Base-by-base conservation (phyloP, 2,888 invertebrate species). In the Allacma fusca region DNA sequence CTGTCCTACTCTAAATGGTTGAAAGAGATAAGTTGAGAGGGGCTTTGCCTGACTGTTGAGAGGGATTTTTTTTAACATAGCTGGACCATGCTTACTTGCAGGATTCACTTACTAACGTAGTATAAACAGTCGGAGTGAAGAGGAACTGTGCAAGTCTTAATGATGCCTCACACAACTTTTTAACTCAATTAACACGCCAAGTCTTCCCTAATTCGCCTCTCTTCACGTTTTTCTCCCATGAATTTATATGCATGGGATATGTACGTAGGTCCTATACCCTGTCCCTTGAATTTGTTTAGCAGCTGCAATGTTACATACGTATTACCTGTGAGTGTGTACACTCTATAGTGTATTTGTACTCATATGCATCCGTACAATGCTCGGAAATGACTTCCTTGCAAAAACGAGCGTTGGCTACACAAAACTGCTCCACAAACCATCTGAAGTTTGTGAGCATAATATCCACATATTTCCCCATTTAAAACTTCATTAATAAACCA, bases 101-200 rank as follows among this genome's bases (percentile, higher is more conserved):
- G 34, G 34, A 50, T 50, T 50, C 50, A 50, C 50, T 50, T 50
- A 50, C 16, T 19, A 5, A 5, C 2, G 9, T 2, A 7, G 23
- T 23, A 62, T 16, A 62, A 24, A n/a, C 2, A 62, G 62, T 2
- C 4, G 62, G 1, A 26, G 21, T 19, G 62, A 62, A 24, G 62
- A 24, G 62, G 24, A 62, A 26, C 23, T 4, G 19, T 62, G 62
- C 62, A 62, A 71, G 69, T 68, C 72, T 76, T 76, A 71, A 76
- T 72, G 71, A 64, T 76, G 67, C 75, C 79, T 73, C 73, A 76
- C 75, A 72, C 73, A 77, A 79, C 75, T 79, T 79, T 74, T 76
- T 79, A 79, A 79, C 76, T 79, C 70, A 78, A 79, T 79, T 79
- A 79, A 79, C 79, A 79, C 79, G 68, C 70, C 64, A 75, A 75